A percentile compares a stretch with the other conserved stretches of the same genome.
These are phyloP conservation scores for Cheilosia vulpina DNA, from an alignment of 2,888 invertebrate genomes.

Conservation along the genomic window DNA sequence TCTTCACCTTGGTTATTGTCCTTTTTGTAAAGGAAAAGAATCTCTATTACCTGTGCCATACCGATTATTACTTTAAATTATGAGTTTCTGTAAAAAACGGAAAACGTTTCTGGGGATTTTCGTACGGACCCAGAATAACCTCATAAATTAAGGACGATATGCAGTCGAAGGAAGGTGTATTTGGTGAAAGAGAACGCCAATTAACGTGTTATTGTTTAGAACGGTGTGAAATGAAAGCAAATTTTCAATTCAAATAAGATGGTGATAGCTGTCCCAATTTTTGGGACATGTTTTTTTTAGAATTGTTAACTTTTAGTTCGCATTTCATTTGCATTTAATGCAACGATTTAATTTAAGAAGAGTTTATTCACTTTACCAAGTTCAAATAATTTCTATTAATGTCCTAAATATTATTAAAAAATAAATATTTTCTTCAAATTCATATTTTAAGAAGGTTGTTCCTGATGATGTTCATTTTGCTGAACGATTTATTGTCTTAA, in stretches of 20 bases:
- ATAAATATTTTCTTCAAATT: too few relatives aligned
- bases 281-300: not conserved
- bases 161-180: conserved; percentile 30
- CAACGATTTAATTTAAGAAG: too few relatives aligned
- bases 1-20: conserved; percentile 54
- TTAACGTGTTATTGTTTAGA: conserved; percentile 44
- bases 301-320: not conserved
- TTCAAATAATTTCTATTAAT: too few relatives aligned
- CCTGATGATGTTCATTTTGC: too few relatives aligned
- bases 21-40: not conserved
- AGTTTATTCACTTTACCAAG: too few relatives aligned
- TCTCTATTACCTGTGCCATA: conserved; percentile 54
- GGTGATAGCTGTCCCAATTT: not conserved
- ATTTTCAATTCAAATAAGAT: too few relatives aligned
- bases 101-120: conserved; percentile 12
- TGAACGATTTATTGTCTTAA: too few relatives aligned
- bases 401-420: too few relatives aligned
- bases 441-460: too few relatives aligned
- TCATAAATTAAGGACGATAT: conserved; percentile 25
- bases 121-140: conserved; percentile 22
- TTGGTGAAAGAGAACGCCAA: conserved; percentile 24
- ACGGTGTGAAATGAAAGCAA: not conserved
- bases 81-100: conserved; percentile 19
- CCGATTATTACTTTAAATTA: conserved; percentile 58
- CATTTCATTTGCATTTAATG: too few relatives aligned